Percentiles rank a stretch among this genome's conserved stretches.
These are phyloP conservation scores for Scaptodrosophila latifasciaeformis DNA, from an alignment of 2,888 invertebrate genomes.

Conservation along the genomic window DNA sequence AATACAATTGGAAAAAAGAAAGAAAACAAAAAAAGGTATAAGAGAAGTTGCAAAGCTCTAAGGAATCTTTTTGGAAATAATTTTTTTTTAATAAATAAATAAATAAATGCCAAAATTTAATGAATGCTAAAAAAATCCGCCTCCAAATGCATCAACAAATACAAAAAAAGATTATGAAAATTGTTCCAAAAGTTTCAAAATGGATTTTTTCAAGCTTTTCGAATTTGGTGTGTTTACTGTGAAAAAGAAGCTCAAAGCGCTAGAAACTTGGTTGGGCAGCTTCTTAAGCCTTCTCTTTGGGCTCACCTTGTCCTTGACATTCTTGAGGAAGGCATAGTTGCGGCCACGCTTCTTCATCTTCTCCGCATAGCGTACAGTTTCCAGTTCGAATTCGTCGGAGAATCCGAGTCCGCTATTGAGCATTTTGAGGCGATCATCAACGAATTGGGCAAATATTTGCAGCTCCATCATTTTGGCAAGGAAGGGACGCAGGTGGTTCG, in stretches of 20 bases:
- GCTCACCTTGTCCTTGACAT: conserved; percentile 89
- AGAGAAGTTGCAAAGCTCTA: background rate
- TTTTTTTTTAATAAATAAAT: too few relatives aligned
- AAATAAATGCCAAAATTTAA: conserved; percentile 21
- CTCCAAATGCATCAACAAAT: conserved; percentile 31
- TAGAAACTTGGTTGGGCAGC: too few relatives aligned
- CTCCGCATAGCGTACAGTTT: conserved; percentile 80
- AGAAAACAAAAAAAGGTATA: conserved; percentile 20
- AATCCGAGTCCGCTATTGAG: conserved; percentile 94
- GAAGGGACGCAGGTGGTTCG: conserved; percentile 90
- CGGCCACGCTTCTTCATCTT: conserved; percentile 76
- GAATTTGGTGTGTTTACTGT: too few relatives aligned
- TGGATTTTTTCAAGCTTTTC: too few relatives aligned
- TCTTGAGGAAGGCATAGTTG: conserved; percentile 88
- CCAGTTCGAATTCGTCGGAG: conserved; percentile 96
- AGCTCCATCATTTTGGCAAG: conserved; percentile 91
- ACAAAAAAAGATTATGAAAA: conserved; percentile 11
- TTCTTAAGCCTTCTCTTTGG: background rate
- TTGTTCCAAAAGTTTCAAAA: conserved; percentile 4
- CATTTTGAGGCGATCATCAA: conserved; percentile 94
- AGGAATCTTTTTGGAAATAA: background rate
- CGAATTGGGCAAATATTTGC: conserved; percentile 95
- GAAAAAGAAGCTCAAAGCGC: too few relatives aligned
- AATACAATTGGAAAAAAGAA: conserved; percentile 27
- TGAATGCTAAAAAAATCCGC: conserved; percentile 33